Evolutionary conservation across 2,113 vertebrate genomes (phyloP).

Genomic region (Cervus canadensis): DNA sequence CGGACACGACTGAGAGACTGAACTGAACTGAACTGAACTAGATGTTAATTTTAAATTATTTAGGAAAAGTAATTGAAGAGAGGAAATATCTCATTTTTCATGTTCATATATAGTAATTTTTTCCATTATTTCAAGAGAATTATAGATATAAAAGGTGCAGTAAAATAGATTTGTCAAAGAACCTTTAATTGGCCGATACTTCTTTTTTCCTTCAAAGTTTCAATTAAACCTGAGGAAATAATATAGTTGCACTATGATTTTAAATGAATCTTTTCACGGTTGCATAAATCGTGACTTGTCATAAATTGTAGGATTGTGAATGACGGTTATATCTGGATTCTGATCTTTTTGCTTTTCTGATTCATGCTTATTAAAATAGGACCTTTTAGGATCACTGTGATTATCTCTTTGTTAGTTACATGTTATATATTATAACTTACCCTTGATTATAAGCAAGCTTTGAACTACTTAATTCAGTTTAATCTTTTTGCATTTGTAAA

Average conservation of each 20-base stretch:
- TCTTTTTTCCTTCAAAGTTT: constrained; percentile 23
- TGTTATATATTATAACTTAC: not conserved
- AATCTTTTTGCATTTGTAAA: not conserved
- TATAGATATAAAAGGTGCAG: not conserved
- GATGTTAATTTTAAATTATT: constrained; percentile 16
- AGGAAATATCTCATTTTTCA: not conserved
- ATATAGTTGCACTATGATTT: constrained; percentile 1
- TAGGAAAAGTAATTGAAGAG: constrained; percentile 8
- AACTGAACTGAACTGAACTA: not conserved
- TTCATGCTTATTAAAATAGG: not conserved
- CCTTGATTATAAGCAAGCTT: not conserved
- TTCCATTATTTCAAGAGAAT: constrained; percentile 27
- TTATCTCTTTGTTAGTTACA: not conserved
- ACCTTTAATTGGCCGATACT: not conserved
- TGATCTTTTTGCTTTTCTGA: not conserved
- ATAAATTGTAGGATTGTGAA: not conserved
- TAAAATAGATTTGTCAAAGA: constrained; percentile 18
- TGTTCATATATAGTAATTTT: constrained; percentile 1
- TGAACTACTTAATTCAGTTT: not conserved
- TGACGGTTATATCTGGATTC: not conserved
- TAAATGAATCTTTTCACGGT: not conserved
- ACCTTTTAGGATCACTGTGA: not conserved
- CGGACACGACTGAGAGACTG: too few species aligned
- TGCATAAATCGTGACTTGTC: not conserved
- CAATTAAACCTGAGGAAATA: not conserved